Percentiles rank a stretch among this genome's conserved stretches.
These are phyloP conservation scores for Daboia siamensis DNA, from an alignment of 2,113 vertebrate genomes.

Conservation along the genomic window DNA sequence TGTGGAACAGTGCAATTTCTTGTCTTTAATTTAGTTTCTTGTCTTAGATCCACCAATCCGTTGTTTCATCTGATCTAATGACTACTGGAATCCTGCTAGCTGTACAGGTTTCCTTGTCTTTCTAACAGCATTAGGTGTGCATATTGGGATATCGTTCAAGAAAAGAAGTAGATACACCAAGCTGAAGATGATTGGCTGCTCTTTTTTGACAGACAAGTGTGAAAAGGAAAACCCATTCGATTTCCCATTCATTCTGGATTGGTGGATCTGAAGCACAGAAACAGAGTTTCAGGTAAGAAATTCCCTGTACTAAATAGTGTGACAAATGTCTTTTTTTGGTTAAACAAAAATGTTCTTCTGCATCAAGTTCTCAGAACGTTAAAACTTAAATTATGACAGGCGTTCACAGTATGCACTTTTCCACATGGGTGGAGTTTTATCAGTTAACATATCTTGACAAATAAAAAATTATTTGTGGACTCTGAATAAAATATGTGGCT, in stretches of 20 bases:
- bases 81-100: constrained; percentile 62
- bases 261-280: constrained; percentile 80
- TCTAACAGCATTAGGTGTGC: constrained; percentile 72
- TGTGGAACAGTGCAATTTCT: constrained; percentile 37
- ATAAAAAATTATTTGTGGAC: not conserved
- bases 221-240: constrained; percentile 75
- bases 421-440: not conserved
- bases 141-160: constrained; percentile 75
- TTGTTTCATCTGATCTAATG: constrained; percentile 53
- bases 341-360: constrained; percentile 50
- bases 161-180: constrained; percentile 74
- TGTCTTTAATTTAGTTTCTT: constrained; percentile 56
- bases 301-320: constrained; percentile 69
- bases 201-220: constrained; percentile 83
- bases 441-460: not conserved
- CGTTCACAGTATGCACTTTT: not conserved
- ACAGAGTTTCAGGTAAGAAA: constrained; percentile 79
- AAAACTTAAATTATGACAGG: not conserved
- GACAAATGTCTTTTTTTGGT: constrained; percentile 62
- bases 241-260: constrained; percentile 78
- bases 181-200: constrained; percentile 81
- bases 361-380: not conserved
- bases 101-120: constrained; percentile 73
- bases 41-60: constrained; percentile 74
- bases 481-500: constrained; percentile 10